Evolutionary conservation across 2,888 invertebrate species (phyloP), one percentile per base, ranked within the genome.

Genomic region (Dusona sp.): DNA sequence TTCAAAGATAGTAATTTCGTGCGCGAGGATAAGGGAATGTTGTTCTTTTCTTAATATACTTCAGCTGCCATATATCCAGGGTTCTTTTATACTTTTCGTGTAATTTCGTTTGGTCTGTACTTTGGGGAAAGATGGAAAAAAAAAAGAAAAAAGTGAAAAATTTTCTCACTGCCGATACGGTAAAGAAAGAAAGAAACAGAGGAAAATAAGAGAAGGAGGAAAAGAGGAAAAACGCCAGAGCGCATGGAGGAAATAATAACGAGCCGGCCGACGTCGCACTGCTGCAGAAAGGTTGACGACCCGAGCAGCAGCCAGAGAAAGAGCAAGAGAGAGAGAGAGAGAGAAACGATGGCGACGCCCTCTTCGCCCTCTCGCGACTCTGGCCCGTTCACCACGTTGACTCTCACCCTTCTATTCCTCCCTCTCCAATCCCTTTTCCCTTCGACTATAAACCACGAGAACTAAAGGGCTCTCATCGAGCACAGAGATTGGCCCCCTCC

Each of bases 241-340:
- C 83, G 83, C 85, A 83, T 86, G 88, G 84, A 87, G 87, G 84
- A 87, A 87, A 87, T 88, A 85, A 88, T 88, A 85, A 86, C 87
- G 84, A 87, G 89, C 88, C 77, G 61, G 70, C 87, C 88, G 87
- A 92, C 93, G 94, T 92, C 93, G 93, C 92, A 94, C 89, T 94
- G 93, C 93, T 90, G 92, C 92, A 92, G 92, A 93, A 92, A 93
- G 94, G 94, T 94, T 94, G 93, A 93, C 93, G 94, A 94, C 94
- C 94, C 91, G 79, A 68, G 75, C 85, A 77, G 75, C 65, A 90
- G 92, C 81, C n/a, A 77, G 88, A 84, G 80, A 81, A 67, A 54
- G 67, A 42, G 75, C 74, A 70, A 82, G 75, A 42, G n/a, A 77
- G 88, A 84, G 80, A 81, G 74, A 54, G 67, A 42, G 75, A 78